Base-by-base conservation (phyloP, 2,888 invertebrate genomes). In the Netelia melanura region DNA sequence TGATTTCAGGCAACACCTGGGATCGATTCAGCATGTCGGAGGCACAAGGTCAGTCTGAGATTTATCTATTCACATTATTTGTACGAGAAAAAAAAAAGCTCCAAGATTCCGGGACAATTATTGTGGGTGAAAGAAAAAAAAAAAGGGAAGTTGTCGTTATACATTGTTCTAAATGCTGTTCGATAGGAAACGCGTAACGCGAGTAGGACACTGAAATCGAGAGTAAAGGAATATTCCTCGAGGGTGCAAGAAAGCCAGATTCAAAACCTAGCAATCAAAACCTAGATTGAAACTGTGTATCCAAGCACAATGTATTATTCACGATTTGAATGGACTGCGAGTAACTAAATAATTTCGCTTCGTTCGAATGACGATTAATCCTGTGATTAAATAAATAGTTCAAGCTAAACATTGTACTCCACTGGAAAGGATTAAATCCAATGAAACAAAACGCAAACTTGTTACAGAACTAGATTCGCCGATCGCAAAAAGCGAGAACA, bases 1-100 rank as follows among this genome's bases (percentile, higher is more conserved):
- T 85, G 64, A 75, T 85, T 86, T 79, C 81, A 87, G 88, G 82
- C 82, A 80, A 84, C 85, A 86, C 75, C 80, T 86, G 85, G 76
- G 65, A 81, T 83, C 80, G 74, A 76, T 83, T 84, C 85, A 77
- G 88, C 90, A 93, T 93, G 93, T 93, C 93, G 90, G 92, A 90
- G 89, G 86, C 87, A 87, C 91, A 93, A 93, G 93, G 93, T 93
- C 89, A 90, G 91, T 86, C 58, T 6, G 2, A 30, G 9, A 11
- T 25, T 83, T 80, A 10, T 77, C 23, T 5, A 11, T 2, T 81
- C 3, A 58, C 6, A 6, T 77, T 17, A 17, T 44, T 58, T 23
- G 14, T 38, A 38, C 30, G 30, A 44, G 68, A 44, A 52, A 68
- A 70, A 68, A 70, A 61, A 68, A n/a, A 21, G 56, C n/a, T 56